phyloP scores from a whole-genome alignment of 2,888 invertebrate genomes.

The Volucella zonaria region DNA sequence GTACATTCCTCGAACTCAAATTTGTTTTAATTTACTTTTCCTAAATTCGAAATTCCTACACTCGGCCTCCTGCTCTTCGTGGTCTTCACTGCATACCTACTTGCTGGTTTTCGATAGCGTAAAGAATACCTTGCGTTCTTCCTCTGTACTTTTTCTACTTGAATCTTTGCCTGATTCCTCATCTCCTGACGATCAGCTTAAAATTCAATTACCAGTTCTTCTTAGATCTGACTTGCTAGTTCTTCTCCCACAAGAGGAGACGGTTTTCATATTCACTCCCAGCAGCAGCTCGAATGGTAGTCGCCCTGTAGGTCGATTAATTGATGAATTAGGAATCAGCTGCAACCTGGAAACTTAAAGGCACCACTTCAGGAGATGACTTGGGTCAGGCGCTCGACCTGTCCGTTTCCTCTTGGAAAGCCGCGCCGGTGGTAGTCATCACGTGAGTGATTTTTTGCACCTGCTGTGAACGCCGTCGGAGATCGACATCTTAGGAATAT shows the following conservation, averaged over 20 bases:
- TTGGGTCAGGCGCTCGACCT: no score
- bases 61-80: slow-evolving; percentile 11
- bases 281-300: slow-evolving; percentile 66
- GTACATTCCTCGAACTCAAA: no score
- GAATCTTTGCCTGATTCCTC: background rate
- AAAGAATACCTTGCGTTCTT: no score
- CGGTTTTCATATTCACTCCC: slow-evolving; percentile 5
- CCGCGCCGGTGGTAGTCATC: no score
- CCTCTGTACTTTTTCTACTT: slow-evolving; percentile 4
- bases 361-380: no score
- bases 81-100: slow-evolving; percentile 27
- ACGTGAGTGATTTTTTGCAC: no score
- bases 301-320: no score
- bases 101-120: background rate
- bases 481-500: background rate
- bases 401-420: no score
- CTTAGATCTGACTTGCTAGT: no score
- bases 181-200: slow-evolving; percentile 13
- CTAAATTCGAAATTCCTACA: background rate
- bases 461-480: background rate
- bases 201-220: background rate
- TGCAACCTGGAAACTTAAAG: slow-evolving; percentile 61
- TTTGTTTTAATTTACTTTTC: background rate
- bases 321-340: slow-evolving; percentile 3
- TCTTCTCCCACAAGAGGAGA: background rate